These are phyloP conservation scores for Microdon myrmicae DNA, from an alignment of 2,888 invertebrate species.

Conservation along the genomic window DNA sequence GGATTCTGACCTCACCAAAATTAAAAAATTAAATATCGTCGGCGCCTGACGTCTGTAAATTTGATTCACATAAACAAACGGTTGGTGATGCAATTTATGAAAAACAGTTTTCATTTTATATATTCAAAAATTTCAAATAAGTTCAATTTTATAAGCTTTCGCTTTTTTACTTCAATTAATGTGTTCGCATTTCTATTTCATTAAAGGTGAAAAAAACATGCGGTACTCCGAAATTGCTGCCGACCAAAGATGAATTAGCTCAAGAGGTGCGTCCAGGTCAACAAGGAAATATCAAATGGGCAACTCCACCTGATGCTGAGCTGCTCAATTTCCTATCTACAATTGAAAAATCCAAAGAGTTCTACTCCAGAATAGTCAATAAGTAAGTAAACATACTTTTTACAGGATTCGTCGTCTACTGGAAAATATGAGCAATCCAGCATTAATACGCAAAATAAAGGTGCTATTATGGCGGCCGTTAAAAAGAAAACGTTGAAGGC, in stretches of 20 bases:
- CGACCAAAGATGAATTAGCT: conserved; percentile 59
- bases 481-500: conserved; percentile 10
- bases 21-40: too few species aligned
- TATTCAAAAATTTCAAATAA: not conserved
- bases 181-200: conserved; percentile 2
- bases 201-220: conserved; percentile 70
- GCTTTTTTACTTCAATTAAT: not conserved
- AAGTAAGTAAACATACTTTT: too few species aligned
- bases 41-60: too few species aligned
- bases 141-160: not conserved
- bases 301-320: conserved; percentile 74
- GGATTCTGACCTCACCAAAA: too few species aligned
- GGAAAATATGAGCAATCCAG: not conserved
- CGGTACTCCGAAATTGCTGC: conserved; percentile 66
- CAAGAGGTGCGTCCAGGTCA: conserved; percentile 62
- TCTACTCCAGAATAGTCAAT: conserved; percentile 85
- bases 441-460: conserved; percentile 6
- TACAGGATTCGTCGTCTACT: not conserved
- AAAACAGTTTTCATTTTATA: too few species aligned
- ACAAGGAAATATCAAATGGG: conserved; percentile 70
- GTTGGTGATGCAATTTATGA: too few species aligned
- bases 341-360: conserved; percentile 79
- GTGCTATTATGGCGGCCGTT: conserved; percentile 16
- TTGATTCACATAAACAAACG: too few species aligned
- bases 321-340: conserved; percentile 74